Evolutionary conservation across 30 jellyfish, hydroid and myxozoan genomes (phyloP), one percentile per base, ranked within the genome.

Genomic region (Aurelia aurita complex sp. Pacific): DNA sequence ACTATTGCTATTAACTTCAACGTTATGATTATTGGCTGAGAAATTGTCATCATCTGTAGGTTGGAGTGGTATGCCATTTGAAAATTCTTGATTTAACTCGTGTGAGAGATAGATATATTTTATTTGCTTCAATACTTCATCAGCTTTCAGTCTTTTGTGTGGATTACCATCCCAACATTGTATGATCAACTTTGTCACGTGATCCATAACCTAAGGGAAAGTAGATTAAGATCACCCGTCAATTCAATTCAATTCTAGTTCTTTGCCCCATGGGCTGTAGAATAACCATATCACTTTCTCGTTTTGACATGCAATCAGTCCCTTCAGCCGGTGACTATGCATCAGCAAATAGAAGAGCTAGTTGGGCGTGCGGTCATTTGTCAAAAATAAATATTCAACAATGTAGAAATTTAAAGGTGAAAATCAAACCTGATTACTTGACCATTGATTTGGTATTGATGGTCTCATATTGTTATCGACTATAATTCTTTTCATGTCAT

Each of bases 401-500:
- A 46, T 46, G 57, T 14, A n/a, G 46, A n/a, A 32, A 73, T 34
- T 46, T 15, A 16, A 14, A 32, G 19, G 32, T 18, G 10, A 38
- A 17, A 55, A 15, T 50, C 52, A 40, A 40, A 85, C 95, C 95
- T 74, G 15, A 59, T 75, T 43, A 18, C 11, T 55, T 51, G 68
- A 12, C 96, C 96, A 88, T 74, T 67, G 82, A 35, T 36, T 10
- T 62, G 85, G 83, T n/a, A 88, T 66, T 7, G 63, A 15, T 2
- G 96, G 96, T 14, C 96, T 82, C 12, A 88, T 52, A 55, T 88
- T 64, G 10, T 88, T 57, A 54, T 69, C 59, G 5, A 57, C 83
- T 6, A 80, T 74, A 64, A 88, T 46, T n/a, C 57, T 59, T 82
- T 80, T 73, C 96, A 88, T 88, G 0, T 61, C 85, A 18, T 88